These are phyloP conservation scores for Cosmorhoe ocellata DNA, from an alignment of 2,888 invertebrate genomes.

Conservation along the genomic window DNA sequence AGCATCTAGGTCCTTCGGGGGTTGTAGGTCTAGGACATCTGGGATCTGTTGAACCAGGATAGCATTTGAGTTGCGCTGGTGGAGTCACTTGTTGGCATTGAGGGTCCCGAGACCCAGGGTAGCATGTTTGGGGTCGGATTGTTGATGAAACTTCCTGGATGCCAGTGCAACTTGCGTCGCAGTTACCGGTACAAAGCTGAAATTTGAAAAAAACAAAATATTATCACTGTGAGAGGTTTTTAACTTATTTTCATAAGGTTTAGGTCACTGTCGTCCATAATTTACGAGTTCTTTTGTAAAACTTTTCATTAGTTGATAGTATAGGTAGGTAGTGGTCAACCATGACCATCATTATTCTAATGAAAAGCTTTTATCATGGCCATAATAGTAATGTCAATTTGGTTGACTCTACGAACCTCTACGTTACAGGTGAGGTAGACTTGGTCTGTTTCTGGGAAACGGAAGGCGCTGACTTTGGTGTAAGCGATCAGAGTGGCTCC, in stretches of 20 bases:
- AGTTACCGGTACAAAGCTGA: constrained; percentile 69
- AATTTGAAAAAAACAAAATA: constrained; percentile 35
- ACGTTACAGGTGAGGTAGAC: constrained; percentile 89
- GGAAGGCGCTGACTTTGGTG: constrained; percentile 87
- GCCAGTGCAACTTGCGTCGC: constrained; percentile 63
- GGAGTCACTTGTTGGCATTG: constrained; percentile 55
- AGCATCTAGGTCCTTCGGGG: constrained; percentile 41
- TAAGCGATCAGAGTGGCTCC: constrained; percentile 85
- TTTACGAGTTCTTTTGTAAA: too few species aligned
- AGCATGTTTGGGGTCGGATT: constrained; percentile 52
- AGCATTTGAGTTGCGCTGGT: constrained; percentile 41
- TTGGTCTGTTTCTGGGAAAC: constrained; percentile 88
- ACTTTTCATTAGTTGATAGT: too few species aligned
- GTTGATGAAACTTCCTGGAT: constrained; percentile 61
- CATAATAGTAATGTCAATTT: too few species aligned
- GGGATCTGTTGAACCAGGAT: constrained; percentile 41
- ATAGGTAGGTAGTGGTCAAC: too few species aligned
- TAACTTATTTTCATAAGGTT: too few species aligned
- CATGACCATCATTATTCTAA: too few species aligned
- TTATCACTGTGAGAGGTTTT: too few species aligned
- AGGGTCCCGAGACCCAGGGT: constrained; percentile 59
- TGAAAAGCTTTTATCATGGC: too few species aligned
- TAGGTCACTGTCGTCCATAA: too few species aligned
- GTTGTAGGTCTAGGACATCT: constrained; percentile 50
- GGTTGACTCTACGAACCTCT: constrained; percentile 73